Evolutionary conservation across 2,797 vertebrate genomes (phyloP), one percentile per base, ranked within the genome.

Genomic region (Onychomys arenicola): DNA sequence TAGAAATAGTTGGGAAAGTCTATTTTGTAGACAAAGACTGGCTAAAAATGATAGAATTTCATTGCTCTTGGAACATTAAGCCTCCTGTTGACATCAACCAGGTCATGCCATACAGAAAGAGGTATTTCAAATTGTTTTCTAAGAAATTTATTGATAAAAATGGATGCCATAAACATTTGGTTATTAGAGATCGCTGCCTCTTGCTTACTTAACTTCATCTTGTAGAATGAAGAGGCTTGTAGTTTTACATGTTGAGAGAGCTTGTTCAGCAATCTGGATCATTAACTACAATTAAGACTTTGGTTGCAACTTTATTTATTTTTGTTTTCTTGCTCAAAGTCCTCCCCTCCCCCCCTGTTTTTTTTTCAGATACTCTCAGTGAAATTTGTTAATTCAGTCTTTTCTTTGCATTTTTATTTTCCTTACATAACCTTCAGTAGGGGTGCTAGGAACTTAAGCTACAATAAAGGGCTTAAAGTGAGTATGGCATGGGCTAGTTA

Each of bases 11-110:
- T 25, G 69, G 88, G 67, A 76, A 76, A 57, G 4, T 77, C n/a
- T 69, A n/a, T 94, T 95, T 96, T 32, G n/a, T 59, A 88, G 89
- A 88, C 89, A 96, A 84, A 91, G 69, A 71, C 32, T 52, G 65
- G 52, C 32, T 67, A 55, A 89, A 89, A n/a, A 49, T 85, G 43
- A 59, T 12, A 88, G 29, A 27, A 69, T 84, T 29, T 90, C 11
- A 27, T 10, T 71, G 57, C 43, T 94, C 29, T 57, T 81, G n/a
- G 91, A 88, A 43, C 81, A 65, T 59, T 75, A 71, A 63, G 27
- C 12, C 32, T 91, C 49, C 11, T 89, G 8, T 71, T 73, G 61
- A 65, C 52, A 77, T 78, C 37, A n/a, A 0, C 23, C 77, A 37
- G 61, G 67, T 85, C 52, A n/a, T 69, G 27, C 34, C 59, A 14